Percentiles rank a stretch among this genome's conserved stretches.
These are phyloP conservation scores for Cryptophagus acutangulus DNA, from an alignment of 2,888 invertebrate genomes.

Conservation along the genomic window DNA sequence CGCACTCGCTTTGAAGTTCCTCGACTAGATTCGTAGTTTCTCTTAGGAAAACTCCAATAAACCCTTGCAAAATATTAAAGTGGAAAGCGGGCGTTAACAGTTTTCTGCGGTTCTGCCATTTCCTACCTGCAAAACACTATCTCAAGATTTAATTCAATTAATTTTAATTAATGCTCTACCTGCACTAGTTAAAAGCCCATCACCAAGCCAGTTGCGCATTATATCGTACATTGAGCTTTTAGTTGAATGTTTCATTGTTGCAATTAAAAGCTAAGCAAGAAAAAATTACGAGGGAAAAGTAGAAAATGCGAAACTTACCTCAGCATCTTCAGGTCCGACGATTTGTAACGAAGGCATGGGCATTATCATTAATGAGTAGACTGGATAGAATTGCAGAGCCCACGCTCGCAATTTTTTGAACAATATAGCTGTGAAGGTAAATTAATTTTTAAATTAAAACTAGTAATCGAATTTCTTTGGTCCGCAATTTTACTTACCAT, in stretches of 20 bases:
- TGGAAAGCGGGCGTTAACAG: conserved; percentile 5
- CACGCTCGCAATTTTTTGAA: no score
- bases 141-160: background rate
- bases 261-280: background rate
- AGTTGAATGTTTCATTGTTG: conserved; percentile 1
- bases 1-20: background rate
- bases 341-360: no score
- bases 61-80: conserved; percentile 3
- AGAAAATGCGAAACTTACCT: background rate
- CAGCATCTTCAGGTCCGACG: background rate
- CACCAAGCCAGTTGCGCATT: background rate
- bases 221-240: conserved; percentile 2
- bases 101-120: background rate
- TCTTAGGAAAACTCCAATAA: conserved; percentile 2
- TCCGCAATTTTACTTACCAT: background rate
- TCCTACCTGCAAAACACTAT: background rate
- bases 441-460: background rate
- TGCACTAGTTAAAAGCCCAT: conserved; percentile 3
- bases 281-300: background rate
- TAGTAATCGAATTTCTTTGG: no score
- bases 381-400: no score
- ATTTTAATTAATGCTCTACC: background rate
- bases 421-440: background rate
- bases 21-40: background rate
- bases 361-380: no score